Base-by-base conservation (phyloP, 2,888 invertebrate genomes). In the Eristalinus sepulchralis region DNA sequence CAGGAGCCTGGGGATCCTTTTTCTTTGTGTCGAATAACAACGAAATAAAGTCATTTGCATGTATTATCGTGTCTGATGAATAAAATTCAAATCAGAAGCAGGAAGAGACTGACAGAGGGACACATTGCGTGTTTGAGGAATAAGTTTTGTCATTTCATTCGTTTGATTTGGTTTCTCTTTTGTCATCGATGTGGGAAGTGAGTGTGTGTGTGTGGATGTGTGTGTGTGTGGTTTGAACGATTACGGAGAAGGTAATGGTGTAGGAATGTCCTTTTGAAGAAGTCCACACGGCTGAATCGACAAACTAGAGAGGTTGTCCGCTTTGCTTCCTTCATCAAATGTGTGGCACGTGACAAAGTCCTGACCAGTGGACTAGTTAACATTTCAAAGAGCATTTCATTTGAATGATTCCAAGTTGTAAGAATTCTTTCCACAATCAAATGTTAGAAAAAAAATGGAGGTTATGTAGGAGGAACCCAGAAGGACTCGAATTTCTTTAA, bases 11-110 rank as follows among this genome's bases (percentile, higher is more conserved):
- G 22, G 53, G 31, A 34, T 63, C 53, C 60, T 57, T 68, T 68
- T 55, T n/a, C n/a, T n/a, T 17, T 33, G 68, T 57, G 31, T 20
- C 62, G 62, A 20, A 55, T 67, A 47, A 63, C 67, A 62, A 55
- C 31, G 55, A 36, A 72, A 71, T 53, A 63, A 53, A 84, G 63
- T 80, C 80, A 84, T 84, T 80, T 78, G 55, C 71, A 57, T 71
- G 47, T 34, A 76, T 71, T 71, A 84, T 76, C 68, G 27, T 70
- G 66, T 33, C 24, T 66, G 75, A 67, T 77, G 72, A 77, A 70
- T 63, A 63, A 70, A 70, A 70, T 63, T 47, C 31, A 17, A 75
- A 64, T 64, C 27, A 64, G 55, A 63, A 80, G 55, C 75, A 57
- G 47, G 62, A 76, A 70, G 62, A 66, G 62, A 55, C 47, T 71